phyloP scores from a whole-genome alignment of 2,797 vertebrate species.

The Staurois parvus region DNA sequence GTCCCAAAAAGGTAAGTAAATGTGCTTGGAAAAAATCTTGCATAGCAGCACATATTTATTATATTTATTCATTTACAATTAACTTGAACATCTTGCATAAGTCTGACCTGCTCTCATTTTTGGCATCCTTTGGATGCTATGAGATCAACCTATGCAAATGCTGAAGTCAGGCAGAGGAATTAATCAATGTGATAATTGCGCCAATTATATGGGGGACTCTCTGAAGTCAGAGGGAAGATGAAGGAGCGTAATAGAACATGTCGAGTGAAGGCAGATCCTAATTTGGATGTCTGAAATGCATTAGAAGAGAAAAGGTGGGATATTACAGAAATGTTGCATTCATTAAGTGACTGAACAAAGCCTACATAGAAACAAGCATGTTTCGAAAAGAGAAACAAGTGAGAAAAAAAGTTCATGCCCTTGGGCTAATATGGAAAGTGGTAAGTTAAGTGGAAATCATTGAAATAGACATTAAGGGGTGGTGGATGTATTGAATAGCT shows the following conservation, averaged over 20 bases:
- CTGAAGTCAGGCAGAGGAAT: conserved; percentile 70
- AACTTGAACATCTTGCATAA: conserved; percentile 47
- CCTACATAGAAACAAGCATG: conserved; percentile 22
- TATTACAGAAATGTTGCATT: conserved; percentile 54
- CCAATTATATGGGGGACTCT: conserved; percentile 61
- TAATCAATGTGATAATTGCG: conserved; percentile 66
- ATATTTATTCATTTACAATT: conserved; percentile 53
- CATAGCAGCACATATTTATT: neutral
- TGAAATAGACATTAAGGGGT: conserved; percentile 25
- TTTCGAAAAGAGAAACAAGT: conserved; percentile 20
- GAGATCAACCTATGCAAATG: conserved; percentile 69
- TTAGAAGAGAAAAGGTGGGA: conserved; percentile 31
- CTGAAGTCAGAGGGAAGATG: conserved; percentile 55
- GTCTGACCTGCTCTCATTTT: conserved; percentile 60
- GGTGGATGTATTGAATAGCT: neutral
- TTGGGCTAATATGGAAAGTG: conserved; percentile 42
- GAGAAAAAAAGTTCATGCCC: conserved; percentile 34
- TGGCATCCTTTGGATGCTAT: conserved; percentile 56
- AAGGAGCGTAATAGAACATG: conserved; percentile 49
- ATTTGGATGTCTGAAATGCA: conserved; percentile 52
- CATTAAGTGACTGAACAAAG: conserved; percentile 46
- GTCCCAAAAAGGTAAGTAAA: neutral
- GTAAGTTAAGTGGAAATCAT: conserved; percentile 44
- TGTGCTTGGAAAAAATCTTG: neutral
- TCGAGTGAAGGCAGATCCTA: conserved; percentile 47